Percentiles rank a stretch among this genome's conserved stretches.
phyloP scores from a whole-genome alignment of 1,140 invertebrate species.

The Ridgeia piscesae region DNA sequence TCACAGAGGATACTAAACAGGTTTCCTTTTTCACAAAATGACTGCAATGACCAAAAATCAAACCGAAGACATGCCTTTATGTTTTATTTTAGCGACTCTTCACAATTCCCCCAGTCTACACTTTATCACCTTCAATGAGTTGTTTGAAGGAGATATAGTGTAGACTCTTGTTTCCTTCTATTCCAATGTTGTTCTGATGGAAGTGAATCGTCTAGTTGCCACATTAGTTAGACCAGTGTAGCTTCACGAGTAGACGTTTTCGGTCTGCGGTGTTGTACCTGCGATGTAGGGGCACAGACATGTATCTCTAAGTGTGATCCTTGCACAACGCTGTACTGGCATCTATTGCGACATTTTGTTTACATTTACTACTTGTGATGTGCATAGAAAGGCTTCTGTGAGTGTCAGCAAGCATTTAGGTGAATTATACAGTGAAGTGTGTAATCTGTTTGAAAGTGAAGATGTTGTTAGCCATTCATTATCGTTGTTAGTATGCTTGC shows the following conservation, averaged over 20 bases:
- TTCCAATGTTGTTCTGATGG: neutral
- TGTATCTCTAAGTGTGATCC: neutral
- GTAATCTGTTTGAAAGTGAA: neutral
- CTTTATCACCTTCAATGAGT: conserved; percentile 16
- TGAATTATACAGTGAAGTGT: neutral
- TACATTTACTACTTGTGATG: neutral
- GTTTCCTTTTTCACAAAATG: too few relatives aligned
- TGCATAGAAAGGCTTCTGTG: neutral
- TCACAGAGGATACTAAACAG: too few relatives aligned
- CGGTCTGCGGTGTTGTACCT: neutral
- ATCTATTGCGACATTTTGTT: neutral
- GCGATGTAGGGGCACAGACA: neutral
- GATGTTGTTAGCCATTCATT: neutral
- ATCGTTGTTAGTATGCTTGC: neutral
- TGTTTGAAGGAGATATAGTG: conserved; percentile 18
- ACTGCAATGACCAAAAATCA: too few relatives aligned
- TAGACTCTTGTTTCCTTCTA: neutral
- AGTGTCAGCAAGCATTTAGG: neutral
- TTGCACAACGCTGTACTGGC: neutral
- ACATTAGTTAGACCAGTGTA: neutral
- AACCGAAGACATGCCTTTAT: too few relatives aligned
- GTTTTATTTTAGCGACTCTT: conserved; percentile 65
- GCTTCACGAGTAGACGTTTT: neutral
- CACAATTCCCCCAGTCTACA: conserved; percentile 76
- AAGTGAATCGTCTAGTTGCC: neutral